Evolutionary conservation across 2,797 vertebrate genomes (phyloP), one percentile per base, ranked within the genome.

Genomic region (Phoebastria nigripes): DNA sequence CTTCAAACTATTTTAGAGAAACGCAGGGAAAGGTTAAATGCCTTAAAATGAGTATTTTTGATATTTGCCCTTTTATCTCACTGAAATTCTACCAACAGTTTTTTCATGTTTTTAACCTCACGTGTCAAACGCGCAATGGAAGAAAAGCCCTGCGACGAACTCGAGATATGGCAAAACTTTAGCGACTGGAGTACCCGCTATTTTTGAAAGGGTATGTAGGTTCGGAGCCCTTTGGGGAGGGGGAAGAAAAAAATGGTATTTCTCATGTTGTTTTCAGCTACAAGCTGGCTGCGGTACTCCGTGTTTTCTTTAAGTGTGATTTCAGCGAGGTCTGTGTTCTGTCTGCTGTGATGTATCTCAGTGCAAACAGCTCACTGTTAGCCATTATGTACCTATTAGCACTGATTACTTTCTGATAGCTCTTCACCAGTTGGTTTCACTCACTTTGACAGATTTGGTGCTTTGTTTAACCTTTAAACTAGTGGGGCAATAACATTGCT

Each of bases 301-400:
- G 15, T 94, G 91, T 97, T 98, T 98, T 96, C 84, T 95, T 96
- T 96, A 97, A 97, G 95, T 95, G 94, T 35, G 95, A 92, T 97
- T 97, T 97, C 95, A 97, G 95, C 74, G 90, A 97, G 97, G 97
- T 94, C 97, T 98, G 97, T 97, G 95, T 98, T 98, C 98, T 98
- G 98, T 99, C 99, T 98, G 93, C 94, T 92, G 97, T 99, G 99
- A 99, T 99, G 98, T 98, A 99, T 99, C 98, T 98, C 98, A 98
- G 98, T 97, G 97, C 99, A 98, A 98, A 98, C 98, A 98, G 98
- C 98, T 98, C 98, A 98, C 98, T 99, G 98, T 98, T 99, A 98
- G 98, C 98, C 98, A 99, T 99, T 99, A 99, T 99, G 99, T 99
- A 99, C 99, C 99, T 99, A 99, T 99, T 99, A 99, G 98, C 98